phyloP scores from a whole-genome alignment of 2,888 invertebrate genomes.

The Acrocyrtus sp. region DNA sequence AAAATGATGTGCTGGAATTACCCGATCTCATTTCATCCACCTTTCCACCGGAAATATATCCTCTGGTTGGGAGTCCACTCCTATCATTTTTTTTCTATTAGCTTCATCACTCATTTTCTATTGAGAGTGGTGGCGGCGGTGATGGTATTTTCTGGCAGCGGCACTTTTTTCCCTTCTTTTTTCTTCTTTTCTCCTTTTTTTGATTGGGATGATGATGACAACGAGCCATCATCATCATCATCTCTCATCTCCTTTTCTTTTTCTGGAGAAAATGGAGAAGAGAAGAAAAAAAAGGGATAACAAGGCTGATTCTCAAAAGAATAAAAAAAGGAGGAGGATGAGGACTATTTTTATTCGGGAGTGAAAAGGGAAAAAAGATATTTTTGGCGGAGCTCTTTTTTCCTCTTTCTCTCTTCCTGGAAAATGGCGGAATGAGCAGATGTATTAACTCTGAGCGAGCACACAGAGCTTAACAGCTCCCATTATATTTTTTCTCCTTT shows the following conservation, averaged over 20 bases:
- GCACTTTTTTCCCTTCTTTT: too few species aligned
- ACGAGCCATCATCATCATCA: background rate
- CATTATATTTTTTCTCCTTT: too few species aligned
- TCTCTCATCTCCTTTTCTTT: background rate
- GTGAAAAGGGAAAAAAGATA: constrained; percentile 8
- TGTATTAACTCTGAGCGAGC: too few species aligned
- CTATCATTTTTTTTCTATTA: too few species aligned
- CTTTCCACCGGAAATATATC: constrained; percentile 10
- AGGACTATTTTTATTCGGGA: background rate
- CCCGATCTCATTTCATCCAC: constrained; percentile 13
- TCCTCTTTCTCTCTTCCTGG: background rate
- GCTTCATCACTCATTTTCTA: too few species aligned
- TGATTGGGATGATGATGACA: constrained; percentile 1
- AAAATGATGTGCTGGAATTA: constrained; percentile 40
- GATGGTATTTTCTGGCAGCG: too few species aligned
- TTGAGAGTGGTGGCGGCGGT: too few species aligned
- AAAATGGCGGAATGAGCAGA: too few species aligned
- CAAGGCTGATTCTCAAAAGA: constrained; percentile 28
- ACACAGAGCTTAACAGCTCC: too few species aligned
- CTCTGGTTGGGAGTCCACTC: too few species aligned
- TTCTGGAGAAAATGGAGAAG: background rate
- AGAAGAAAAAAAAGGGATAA: constrained; percentile 18
- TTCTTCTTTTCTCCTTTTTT: constrained; percentile 17
- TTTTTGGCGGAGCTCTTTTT: background rate
- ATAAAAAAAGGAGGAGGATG: constrained; percentile 25